Conservation (phyloP, 2,888 invertebrate species). For the Ischnus inquisitorius region DNA sequence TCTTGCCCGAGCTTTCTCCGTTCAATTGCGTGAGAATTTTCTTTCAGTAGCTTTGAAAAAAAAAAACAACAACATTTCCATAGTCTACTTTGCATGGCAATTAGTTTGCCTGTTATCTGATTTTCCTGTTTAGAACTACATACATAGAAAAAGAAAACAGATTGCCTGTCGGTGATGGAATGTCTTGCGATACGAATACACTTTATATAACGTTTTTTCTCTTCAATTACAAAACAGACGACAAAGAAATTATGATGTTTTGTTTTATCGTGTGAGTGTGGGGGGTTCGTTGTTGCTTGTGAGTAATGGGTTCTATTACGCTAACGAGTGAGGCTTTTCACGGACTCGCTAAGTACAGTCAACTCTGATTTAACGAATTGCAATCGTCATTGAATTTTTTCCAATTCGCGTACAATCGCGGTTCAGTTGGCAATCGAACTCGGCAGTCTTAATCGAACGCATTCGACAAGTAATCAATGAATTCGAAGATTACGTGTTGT, state of each 20-base stretch:
- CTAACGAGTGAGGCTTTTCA: conserved; percentile 42
- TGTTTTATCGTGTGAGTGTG: conserved; percentile 55
- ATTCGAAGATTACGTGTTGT: conserved; percentile 29
- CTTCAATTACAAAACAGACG: conserved; percentile 58
- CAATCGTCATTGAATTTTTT: no score
- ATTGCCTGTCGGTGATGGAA: conserved; percentile 80
- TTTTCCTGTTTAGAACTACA: conserved; percentile 6
- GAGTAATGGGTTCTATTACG: conserved; percentile 74
- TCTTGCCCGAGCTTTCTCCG: conserved; percentile 22
- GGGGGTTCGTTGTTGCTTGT: conserved; percentile 62
- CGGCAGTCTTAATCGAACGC: conserved; percentile 25
- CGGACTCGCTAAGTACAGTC: neutral
- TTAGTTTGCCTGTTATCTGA: conserved; percentile 74
- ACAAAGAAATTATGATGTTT: conserved; percentile 70
- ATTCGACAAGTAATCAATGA: conserved; percentile 25
- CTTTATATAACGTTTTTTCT: conserved; percentile 45
- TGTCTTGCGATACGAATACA: conserved; percentile 74
- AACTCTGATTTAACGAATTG: neutral
- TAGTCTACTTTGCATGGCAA: conserved; percentile 73
- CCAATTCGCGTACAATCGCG: neutral
- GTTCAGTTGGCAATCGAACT: neutral
- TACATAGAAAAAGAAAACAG: conserved; percentile 8
- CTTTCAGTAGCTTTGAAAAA: conserved; percentile 22
- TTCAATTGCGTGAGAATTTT: neutral
- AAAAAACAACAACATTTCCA: conserved; percentile 61